Base-by-base conservation (phyloP, 2,113 vertebrate species). In the Puntigrus tetrazona region DNA sequence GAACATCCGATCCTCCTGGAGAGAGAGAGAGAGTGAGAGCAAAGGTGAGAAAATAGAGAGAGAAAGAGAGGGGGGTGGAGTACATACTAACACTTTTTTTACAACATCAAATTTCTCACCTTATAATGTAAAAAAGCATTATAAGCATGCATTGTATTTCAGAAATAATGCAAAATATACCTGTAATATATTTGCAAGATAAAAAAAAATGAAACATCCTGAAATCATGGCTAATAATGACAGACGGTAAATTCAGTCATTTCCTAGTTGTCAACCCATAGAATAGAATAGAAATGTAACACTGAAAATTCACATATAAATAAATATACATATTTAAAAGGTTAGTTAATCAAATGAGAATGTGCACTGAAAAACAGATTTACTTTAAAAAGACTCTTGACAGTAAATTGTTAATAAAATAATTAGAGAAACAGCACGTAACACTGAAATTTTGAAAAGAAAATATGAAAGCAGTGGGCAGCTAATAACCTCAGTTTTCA, bases 1-100 rank as follows among this genome's bases (percentile, higher is more conserved):
- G 84, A 92, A 84, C 91, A 93, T 92, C 94, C 91, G 91, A 91
- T 92, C 90, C 92, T 87, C 27, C 20, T 0, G 84, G 79, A 77
- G 85, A 76, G 79, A 78, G 78, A 14, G 74, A 75, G 79, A 18
- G 84, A 81, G 69, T 29, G 47, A 85, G 67, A 78, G 73, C 13
- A 34, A n/a, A 34, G 43, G 73, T 25, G 73, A 67, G 78, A 45
- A 80, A 63, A 25, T 29, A 50, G 45, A 70, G 86, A 29, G 69
- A 69, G 55, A 43, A 50, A 78, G 25, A 77, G 50, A 72, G 77
- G 18, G 3, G 78, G 57, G 52, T 55, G 36, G 74, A 73, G 29
- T 77, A 69, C 52, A 50, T 38, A 9, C 41, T 43, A 45, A 50
- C 9, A 74, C 43, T 45, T 83, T 47, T n/a, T 61, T 85, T 36